Conservation (phyloP, 2,797 vertebrate species). For the Microtus agrestis region DNA sequence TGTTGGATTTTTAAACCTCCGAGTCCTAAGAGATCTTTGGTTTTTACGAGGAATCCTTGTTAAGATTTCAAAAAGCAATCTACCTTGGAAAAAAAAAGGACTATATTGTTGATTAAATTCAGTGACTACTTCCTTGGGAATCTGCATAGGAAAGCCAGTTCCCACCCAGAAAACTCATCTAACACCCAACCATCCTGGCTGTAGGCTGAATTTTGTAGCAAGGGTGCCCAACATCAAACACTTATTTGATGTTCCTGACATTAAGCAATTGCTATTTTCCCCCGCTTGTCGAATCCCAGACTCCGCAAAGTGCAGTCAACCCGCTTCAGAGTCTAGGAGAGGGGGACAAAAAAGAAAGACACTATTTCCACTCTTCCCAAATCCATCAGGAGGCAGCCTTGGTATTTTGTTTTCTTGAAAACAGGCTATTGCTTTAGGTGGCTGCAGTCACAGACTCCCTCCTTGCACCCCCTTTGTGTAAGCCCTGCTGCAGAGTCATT, state of each 20-base stretch:
- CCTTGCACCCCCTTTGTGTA: constrained; percentile 54
- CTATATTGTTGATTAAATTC: constrained; percentile 42
- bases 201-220: constrained; percentile 68
- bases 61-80: constrained; percentile 12
- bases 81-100: constrained; percentile 57
- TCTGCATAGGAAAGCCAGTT: background rate
- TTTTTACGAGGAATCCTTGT: constrained; percentile 68
- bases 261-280: constrained; percentile 75
- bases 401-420: constrained; percentile 72
- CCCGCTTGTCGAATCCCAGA: constrained; percentile 68
- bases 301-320: constrained; percentile 74
- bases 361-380: constrained; percentile 12
- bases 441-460: constrained; percentile 21
- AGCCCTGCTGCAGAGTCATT: background rate
- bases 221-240: constrained; percentile 69
- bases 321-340: background rate
- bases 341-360: rapidly evolving
- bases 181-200: background rate
- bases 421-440: constrained; percentile 65
- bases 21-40: constrained; percentile 61
- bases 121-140: background rate
- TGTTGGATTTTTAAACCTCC: constrained; percentile 45
- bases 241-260: constrained; percentile 71
- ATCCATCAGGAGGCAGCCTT: constrained; percentile 53
- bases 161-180: constrained; percentile 54